Base-by-base conservation (phyloP, 2,113 vertebrate species). In the Anhinga rufa region DNA sequence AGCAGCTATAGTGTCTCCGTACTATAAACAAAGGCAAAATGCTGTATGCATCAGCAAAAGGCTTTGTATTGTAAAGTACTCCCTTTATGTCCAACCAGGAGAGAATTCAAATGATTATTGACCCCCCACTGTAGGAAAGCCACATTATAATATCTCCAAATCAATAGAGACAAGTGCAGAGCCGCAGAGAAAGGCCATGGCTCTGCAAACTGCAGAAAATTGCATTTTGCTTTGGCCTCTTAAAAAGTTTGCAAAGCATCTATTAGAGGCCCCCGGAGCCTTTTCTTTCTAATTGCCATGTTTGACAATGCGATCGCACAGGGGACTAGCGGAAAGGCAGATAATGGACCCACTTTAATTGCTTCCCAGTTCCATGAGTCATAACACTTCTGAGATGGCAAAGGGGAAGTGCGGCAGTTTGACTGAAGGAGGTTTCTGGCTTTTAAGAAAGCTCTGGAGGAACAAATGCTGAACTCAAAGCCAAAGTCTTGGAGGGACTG, bases 341-440 rank as follows among this genome's bases (percentile, higher is more conserved):
- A 95, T 97, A 97, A 97, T 95, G 97, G 96, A 93, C 89, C 96
- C 72, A 8, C 88, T 93, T 92, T 96, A 97, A 97, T 96, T 97
- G 91, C 95, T 97, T 97, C 97, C 95, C 94, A 95, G 94, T 94
- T 95, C 93, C 94, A 12, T 94, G 95, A 97, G 84, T 96, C 95
- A 93, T 78, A 91, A 54, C 92, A 46, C 95, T 96, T 91, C 44
- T 61, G 93, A 94, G 88, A 96, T 48, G 89, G 88, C 88, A 88
- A 88, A 93, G 82, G 96, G 88, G 92, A 94, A 95, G 85, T 28
- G 46, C 38, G 0, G 95, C 86, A 74, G 46, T 81, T 78, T 79
- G 95, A 62, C 82, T 79, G 91, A 82, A 92, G 92, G 94, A 94
- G 79, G 42, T 81, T 82, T 75, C 83, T 78, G 58, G 95, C 94